Base-by-base conservation (phyloP, 2,113 vertebrate species). In the Tangachromis dhanisi region DNA sequence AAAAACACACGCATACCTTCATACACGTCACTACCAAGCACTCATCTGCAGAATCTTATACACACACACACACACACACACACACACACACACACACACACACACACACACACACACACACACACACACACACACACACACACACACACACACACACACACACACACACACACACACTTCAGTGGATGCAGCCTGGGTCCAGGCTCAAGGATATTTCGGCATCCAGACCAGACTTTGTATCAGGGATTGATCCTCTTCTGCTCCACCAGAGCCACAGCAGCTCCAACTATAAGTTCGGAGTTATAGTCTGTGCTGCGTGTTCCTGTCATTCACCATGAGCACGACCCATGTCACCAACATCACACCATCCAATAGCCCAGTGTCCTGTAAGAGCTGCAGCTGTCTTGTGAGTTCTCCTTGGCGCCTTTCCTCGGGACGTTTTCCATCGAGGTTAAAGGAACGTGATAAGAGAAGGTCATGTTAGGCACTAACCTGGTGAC, bases 281-380 rank as follows among this genome's bases (percentile, higher is more conserved):
- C 57, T 17, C 26, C 1, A 31, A 19, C 31, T 63, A 19, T 35
- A 7, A 11, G 9, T 35, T 33, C 1, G 59, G 29, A 19, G 55
- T 9, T 51, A 19, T 12, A 12, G 54, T 61, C 9, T 33, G 59
- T 63, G 59, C 29, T 63, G 29, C 16, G 26, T 63, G 59, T 33
- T 33, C 2, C 9, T 63, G 59, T 63, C 55, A 16, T 38, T 35
- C 61, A 35, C 61, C 33, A 1, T 57, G 61, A 68, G 61, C 61
- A 26, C 8, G 1, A n/a, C 9, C 59, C 9, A 0, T 0, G 17
- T n/a, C 59, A 35, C 7, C 61, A 29, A 9, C 55, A 29, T 12
- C 61, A 35, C 61, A 66, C 31, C 17, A 29, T 29, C 54, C 13
- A 57, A 57, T 8, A 68, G 11, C 35, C 6, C 17, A n/a, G 31